A percentile compares a stretch with the other conserved stretches of the same genome.
These are phyloP conservation scores for Numenius phaeopus DNA, from an alignment of 2,797 vertebrate genomes.

Conservation along the genomic window DNA sequence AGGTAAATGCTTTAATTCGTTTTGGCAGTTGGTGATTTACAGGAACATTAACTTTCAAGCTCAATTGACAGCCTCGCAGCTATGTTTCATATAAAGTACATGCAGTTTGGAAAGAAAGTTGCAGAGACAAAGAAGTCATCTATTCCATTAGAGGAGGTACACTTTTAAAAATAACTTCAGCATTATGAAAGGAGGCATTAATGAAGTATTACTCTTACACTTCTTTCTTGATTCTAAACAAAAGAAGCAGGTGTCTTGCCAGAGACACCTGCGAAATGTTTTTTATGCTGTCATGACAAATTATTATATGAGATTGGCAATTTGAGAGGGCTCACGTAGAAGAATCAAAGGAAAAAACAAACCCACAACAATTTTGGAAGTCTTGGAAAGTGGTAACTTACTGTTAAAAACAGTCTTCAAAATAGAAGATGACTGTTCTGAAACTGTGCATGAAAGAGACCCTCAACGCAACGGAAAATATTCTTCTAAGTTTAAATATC, in stretches of 20 bases:
- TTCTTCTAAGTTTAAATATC: neutral
- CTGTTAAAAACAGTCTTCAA: neutral
- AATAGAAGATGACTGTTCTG: neutral
- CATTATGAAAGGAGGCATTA: neutral
- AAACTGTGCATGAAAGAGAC: neutral
- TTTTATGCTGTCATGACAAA: neutral
- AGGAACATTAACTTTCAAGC: conserved; percentile 63
- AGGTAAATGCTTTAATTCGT: conserved; percentile 31
- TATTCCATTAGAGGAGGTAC: neutral
- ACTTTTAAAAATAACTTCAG: neutral
- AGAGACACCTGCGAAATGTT: neutral
- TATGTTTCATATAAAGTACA: neutral
- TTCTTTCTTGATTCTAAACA: neutral
- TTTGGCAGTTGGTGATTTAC: conserved; percentile 63
- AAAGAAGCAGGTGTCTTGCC: neutral
- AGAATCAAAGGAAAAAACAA: neutral
- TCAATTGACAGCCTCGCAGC: conserved; percentile 24
- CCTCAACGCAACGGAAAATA: neutral
- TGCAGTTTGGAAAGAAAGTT: neutral
- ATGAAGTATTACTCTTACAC: neutral
- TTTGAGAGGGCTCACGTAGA: neutral
- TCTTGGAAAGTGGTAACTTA: neutral
- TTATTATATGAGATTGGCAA: neutral
- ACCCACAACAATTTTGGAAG: accelerated
- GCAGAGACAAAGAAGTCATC: neutral